Evolutionary conservation across 2,797 vertebrate genomes (phyloP), one percentile per base, ranked within the genome.

Genomic region (Arctocebus calabarensis): DNA sequence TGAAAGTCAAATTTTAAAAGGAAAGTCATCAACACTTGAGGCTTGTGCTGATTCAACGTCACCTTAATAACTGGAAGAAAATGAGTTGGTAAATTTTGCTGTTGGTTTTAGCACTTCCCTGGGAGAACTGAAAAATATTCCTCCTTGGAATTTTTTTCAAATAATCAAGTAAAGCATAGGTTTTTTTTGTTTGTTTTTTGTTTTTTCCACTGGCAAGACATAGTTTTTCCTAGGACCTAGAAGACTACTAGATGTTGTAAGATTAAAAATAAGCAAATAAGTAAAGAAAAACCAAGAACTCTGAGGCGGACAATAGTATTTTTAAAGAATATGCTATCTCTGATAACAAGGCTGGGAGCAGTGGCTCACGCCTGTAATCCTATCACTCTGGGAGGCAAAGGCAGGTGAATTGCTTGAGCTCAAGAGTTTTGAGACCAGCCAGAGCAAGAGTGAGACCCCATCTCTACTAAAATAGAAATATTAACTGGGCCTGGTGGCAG

Each of bases 1-100:
- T 34, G n/a, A 45, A 92, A 90, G 48, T 9, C 29, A 75, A 57
- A n/a, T 59, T 84, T 92, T 87, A 91, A 95, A 92, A 40, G 59
- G 25, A 48, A 68, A 88, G 34, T 45, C 22, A 55, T 70, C 22
- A 61, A 55, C 34, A n/a, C 14, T 7, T 68, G 23, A 78, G 43
- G n/a, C 17, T 70, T 73, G 61, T 32, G 79, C 32, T 78, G 68
- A 83, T 57, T 78, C 84, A 83, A 20, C 52, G 40, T 73, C 57
- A 77, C 22, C 37, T 61, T 32, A n/a, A 61, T 45, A n/a, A 43
- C 61, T 45, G 55, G 82, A 73, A 85, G 16, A 90, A 91, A 70
- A 78, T 17, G 25, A 70, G 14, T 22, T 8, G 5, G 22, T n/a
- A 57, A 34, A 57, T 22, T 81, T 89, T 90, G 68, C 17, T 70